phyloP scores from a whole-genome alignment of 2,797 vertebrate genomes.

The Halcyon leucocephala region DNA sequence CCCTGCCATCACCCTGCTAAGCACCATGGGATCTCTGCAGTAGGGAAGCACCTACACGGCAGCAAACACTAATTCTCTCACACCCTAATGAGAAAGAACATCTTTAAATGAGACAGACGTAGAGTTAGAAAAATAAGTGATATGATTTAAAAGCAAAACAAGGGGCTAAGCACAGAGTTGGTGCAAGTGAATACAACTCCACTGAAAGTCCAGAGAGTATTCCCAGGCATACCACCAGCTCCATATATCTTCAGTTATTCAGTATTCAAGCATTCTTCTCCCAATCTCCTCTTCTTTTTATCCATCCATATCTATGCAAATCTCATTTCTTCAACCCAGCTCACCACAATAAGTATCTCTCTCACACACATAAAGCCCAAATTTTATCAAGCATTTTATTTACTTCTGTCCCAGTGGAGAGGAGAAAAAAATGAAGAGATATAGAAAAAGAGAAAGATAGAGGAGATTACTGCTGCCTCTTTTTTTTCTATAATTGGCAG shows the following conservation, averaged over 20 bases:
- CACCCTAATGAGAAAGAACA: neutral
- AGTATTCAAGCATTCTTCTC: slow-evolving; percentile 44
- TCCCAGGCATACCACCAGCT: neutral
- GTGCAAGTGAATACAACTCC: neutral
- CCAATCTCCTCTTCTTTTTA: slow-evolving; percentile 54
- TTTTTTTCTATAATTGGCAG: slow-evolving; percentile 36
- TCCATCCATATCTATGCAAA: slow-evolving; percentile 62
- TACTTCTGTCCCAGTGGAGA: slow-evolving; percentile 36
- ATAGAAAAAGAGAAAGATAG: neutral
- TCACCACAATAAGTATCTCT: slow-evolving; percentile 56
- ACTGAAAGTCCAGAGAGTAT: neutral
- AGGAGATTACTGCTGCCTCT: neutral
- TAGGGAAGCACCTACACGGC: neutral
- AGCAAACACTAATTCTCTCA: neutral
- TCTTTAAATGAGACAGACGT: neutral
- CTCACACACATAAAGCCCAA: slow-evolving; percentile 56
- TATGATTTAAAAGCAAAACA: neutral
- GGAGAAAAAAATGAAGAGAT: neutral
- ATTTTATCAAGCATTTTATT: slow-evolving; percentile 73
- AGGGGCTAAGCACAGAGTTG: neutral
- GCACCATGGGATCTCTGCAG: neutral
- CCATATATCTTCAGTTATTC: slow-evolving; percentile 36
- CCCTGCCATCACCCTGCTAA: neutral
- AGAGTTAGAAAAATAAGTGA: neutral
- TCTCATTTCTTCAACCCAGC: slow-evolving; percentile 63